These are phyloP conservation scores for Lepidocyrtinus sp. DNA, from an alignment of 2,888 invertebrate genomes.

Conservation along the genomic window DNA sequence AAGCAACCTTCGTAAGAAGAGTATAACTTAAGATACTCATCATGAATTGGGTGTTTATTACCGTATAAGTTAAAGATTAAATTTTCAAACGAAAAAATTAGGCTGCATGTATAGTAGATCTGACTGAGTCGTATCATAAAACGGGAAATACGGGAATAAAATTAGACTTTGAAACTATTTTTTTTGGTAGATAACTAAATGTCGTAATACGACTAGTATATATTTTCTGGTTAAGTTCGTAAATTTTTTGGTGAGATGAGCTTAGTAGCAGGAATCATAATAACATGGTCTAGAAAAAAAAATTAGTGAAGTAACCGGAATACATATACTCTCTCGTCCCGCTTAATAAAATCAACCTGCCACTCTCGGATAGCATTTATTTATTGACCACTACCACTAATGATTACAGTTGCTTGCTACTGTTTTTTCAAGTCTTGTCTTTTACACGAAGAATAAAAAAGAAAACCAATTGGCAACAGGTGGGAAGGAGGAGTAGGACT, in stretches of 20 bases:
- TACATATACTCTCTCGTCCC: conserved; percentile 25
- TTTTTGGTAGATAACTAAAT: neutral
- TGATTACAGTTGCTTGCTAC: conserved; percentile 24
- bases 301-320: conserved; percentile 41
- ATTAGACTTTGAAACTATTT: conserved; percentile 40
- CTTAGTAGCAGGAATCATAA: conserved; percentile 41
- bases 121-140: conserved; percentile 36
- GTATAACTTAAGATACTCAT: neutral
- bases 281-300: conserved; percentile 32
- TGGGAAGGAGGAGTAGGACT: conserved; percentile 69
- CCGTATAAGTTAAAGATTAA: conserved; percentile 5
- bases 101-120: conserved; percentile 29
- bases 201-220: conserved; percentile 1
- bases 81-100: conserved; percentile 22
- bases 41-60: conserved; percentile 13
- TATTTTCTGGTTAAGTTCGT: conserved; percentile 1
- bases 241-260: conserved; percentile 2
- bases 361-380: conserved; percentile 3
- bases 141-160: conserved; percentile 57
- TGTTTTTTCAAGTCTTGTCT: conserved; percentile 26
- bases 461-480: conserved; percentile 68
- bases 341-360: conserved; percentile 13
- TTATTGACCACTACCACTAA: conserved; percentile 11
- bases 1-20: no score
- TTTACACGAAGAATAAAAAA: conserved; percentile 14